Conservation (phyloP, 1,140 invertebrate genomes). For the Habropoda laboriosa region DNA sequence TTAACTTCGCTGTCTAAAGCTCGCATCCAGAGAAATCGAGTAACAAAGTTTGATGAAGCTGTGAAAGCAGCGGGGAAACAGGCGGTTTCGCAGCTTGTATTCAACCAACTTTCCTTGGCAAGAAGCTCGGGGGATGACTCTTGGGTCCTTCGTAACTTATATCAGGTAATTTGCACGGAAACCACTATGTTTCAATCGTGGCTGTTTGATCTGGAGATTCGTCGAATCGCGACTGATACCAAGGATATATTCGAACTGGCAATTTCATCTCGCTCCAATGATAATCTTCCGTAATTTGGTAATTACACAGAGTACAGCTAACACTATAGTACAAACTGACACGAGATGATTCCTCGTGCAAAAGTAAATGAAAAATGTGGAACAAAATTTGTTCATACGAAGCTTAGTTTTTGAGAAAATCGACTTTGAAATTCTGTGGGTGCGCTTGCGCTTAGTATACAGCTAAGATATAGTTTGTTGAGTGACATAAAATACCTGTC, state of each 20-base stretch:
- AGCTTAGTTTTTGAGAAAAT: no score
- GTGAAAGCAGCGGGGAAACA: slow-evolving; percentile 32
- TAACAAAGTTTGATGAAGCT: slow-evolving; percentile 53
- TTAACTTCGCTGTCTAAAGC: slow-evolving; percentile 22
- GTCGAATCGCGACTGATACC: background rate
- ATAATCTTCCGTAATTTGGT: background rate
- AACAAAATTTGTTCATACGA: no score
- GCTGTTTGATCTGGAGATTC: background rate
- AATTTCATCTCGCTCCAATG: no score
- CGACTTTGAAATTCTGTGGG: no score
- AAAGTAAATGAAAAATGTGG: no score
- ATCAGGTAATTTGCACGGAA: background rate
- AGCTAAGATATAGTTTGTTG: no score
- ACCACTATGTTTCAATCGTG: background rate
- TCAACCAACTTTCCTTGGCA: slow-evolving; percentile 4
- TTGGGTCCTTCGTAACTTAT: slow-evolving; percentile 5
- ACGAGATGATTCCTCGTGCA: no score
- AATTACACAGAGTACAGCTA: no score
- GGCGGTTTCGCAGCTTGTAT: slow-evolving; percentile 20
- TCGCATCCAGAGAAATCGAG: slow-evolving; percentile 48
- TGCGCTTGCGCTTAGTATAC: no score
- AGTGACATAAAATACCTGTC: no score
- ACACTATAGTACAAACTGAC: no score
- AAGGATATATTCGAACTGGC: no score
- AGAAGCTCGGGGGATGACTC: slow-evolving; percentile 16